Evolutionary conservation across 2,888 invertebrate species (phyloP).

Genomic region (Metopia argyrocephala): DNA sequence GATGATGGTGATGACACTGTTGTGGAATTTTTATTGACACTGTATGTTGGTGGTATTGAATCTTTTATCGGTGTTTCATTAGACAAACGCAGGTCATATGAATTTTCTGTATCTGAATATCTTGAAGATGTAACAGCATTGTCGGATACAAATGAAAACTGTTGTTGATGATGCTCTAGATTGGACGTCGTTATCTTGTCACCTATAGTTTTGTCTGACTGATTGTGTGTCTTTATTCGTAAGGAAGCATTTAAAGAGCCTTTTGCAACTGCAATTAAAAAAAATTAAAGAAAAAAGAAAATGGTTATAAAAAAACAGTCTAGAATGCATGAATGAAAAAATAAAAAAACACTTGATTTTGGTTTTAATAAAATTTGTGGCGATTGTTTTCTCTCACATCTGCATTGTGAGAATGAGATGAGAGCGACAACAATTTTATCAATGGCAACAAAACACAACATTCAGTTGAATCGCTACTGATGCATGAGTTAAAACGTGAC

Average conservation of each 20-base stretch:
- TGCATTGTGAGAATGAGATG: no score
- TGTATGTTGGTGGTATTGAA: slow-evolving; percentile 34
- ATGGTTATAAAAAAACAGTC: no score
- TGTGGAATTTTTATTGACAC: slow-evolving; percentile 37
- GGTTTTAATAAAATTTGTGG: no score
- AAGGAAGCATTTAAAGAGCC: slow-evolving; percentile 65
- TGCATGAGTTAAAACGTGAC: slow-evolving; percentile 61
- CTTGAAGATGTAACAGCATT: slow-evolving; percentile 58
- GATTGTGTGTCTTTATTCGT: slow-evolving; percentile 22
- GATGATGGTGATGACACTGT: slow-evolving; percentile 40
- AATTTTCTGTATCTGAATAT: slow-evolving; percentile 43
- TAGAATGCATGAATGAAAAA: no score
- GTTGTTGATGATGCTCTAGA: slow-evolving; percentile 28
- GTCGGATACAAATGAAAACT: slow-evolving; percentile 36
- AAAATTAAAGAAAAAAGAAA: slow-evolving; percentile 2
- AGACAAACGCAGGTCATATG: slow-evolving; percentile 26
- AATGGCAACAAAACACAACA: background rate
- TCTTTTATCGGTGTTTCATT: slow-evolving; percentile 25
- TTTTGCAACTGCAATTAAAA: slow-evolving; percentile 68
- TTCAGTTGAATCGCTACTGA: slow-evolving; percentile 13
- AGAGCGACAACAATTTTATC: slow-evolving; percentile 37
- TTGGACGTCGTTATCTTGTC: no score
- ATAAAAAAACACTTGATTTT: no score
- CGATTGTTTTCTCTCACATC: no score
- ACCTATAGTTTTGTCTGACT: background rate